A percentile compares a stretch with the other conserved stretches of the same genome.
Conservation (phyloP, 2,797 vertebrate genomes). For the Sarcoramphus papa region DNA sequence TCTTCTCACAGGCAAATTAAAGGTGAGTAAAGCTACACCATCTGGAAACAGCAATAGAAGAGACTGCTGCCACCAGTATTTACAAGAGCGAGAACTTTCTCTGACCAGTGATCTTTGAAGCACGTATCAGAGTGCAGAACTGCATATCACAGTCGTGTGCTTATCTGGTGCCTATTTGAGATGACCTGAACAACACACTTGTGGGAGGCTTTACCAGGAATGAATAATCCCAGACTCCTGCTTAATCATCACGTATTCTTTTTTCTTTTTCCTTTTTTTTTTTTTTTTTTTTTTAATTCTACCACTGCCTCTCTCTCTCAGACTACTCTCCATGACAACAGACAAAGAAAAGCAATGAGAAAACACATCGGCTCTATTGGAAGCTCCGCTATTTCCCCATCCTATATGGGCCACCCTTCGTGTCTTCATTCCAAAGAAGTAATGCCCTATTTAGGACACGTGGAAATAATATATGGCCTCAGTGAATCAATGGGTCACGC, state of each 20-base stretch:
- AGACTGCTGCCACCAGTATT: not conserved
- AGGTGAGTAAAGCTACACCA: not conserved
- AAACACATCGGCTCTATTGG: not conserved
- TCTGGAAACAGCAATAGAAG: not conserved
- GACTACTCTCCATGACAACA: constrained; percentile 60
- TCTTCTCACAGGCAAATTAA: not conserved
- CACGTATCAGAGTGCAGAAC: not conserved
- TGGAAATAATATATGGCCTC: not conserved
- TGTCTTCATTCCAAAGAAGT: not conserved
- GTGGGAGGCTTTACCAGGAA: not conserved
- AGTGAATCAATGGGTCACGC: not conserved
- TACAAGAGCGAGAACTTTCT: not conserved
- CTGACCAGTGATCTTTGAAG: not conserved
- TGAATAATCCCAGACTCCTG: not conserved
- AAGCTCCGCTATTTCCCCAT: not conserved
- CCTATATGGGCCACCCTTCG: not conserved
- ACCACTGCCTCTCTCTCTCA: not conserved
- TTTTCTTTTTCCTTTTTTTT: accelerated
- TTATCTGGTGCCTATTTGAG: not conserved
- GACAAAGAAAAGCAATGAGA: constrained; percentile 17
- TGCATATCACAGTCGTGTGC: accelerated
- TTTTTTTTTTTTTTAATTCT: not conserved
- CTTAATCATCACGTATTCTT: not conserved
- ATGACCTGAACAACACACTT: not conserved
- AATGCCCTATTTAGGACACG: not conserved